These are phyloP conservation scores for Cheilosia pagana DNA, from an alignment of 2,888 invertebrate genomes.

Conservation along the genomic window DNA sequence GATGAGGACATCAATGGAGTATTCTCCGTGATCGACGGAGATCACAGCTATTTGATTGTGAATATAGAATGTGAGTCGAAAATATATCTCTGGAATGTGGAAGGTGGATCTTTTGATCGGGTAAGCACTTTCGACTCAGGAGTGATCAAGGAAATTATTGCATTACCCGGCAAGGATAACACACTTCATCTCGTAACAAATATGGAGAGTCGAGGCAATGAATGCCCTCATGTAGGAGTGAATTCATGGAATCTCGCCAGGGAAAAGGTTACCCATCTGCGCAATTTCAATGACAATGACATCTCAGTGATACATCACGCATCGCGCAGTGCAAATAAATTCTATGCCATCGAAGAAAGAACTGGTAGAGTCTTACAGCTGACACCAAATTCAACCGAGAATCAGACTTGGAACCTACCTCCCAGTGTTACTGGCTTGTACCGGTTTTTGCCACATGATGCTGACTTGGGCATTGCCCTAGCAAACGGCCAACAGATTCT, in stretches of 20 bases:
- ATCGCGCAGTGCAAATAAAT: constrained; percentile 79
- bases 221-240: constrained; percentile 77
- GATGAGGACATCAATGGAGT: constrained; percentile 71
- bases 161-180: constrained; percentile 78
- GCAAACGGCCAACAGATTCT: constrained; percentile 81
- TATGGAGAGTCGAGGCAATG: constrained; percentile 71
- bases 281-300: constrained; percentile 76
- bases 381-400: constrained; percentile 78
- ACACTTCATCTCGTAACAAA: constrained; percentile 81
- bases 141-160: constrained; percentile 83
- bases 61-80: constrained; percentile 83
- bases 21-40: constrained; percentile 57
- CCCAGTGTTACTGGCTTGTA: constrained; percentile 57
- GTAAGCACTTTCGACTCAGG: constrained; percentile 83
- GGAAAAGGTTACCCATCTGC: constrained; percentile 56
- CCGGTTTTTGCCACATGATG: constrained; percentile 76
- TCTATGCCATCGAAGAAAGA: constrained; percentile 80
- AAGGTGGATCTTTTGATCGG: constrained; percentile 77
- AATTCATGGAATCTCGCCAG: constrained; percentile 78
- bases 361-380: constrained; percentile 77
- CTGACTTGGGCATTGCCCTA: constrained; percentile 79
- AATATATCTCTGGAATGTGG: constrained; percentile 83
- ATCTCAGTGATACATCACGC: constrained; percentile 72
- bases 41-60: constrained; percentile 77
- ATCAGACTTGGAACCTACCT: constrained; percentile 74